Base-by-base conservation (phyloP, 92 coral and sea anemone species). In the Epizoanthus stellaris region DNA sequence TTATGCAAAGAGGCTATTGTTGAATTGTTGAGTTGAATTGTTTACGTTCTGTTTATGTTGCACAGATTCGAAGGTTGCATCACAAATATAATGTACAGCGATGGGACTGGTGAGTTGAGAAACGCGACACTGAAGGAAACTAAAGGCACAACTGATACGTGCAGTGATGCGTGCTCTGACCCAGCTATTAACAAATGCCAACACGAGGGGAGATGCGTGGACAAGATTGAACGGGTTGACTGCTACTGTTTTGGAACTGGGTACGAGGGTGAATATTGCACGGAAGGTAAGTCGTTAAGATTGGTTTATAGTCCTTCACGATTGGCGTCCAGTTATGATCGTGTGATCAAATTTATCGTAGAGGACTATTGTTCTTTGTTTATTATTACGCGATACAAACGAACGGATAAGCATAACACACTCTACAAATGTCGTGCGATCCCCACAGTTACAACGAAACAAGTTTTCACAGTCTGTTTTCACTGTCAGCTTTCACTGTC, bases 161-260 rank as follows among this genome's bases (percentile, higher is more conserved):
- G 98, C 82, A 61, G 62, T 58, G 85, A 89, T 82, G 82, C 93
- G 54, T 94, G 98, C 53, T 82, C 92, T 8, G 81, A 77, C n/a
- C 90, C 93, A 13, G 68, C 80, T 25, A 49, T 80, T 13, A 91
- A 91, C 17, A 87, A 89, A 67, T 94, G 98, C 57, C 81, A 88
- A 56, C 87, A 94, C 49, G 81, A 88, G 25, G 95, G 91, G 17
- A 67, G 80, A 21, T 94, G 98, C 60, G 82, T 74, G 16, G 93
- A 89, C 67, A 89, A 76, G 76, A 82, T 91, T 43, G 89, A 86
- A 43, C 91, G 70, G 39, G 91, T 85, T 56, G 90, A 88, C 67
- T 94, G 98, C 62, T 88, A 94, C 62, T 94, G 98, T 88, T 67
- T 71, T 69, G 98, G 94, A 43, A 92, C 91, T 83, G 95, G 98